Evolutionary conservation across 2,888 invertebrate genomes (phyloP).

Genomic region (Patella depressa): DNA sequence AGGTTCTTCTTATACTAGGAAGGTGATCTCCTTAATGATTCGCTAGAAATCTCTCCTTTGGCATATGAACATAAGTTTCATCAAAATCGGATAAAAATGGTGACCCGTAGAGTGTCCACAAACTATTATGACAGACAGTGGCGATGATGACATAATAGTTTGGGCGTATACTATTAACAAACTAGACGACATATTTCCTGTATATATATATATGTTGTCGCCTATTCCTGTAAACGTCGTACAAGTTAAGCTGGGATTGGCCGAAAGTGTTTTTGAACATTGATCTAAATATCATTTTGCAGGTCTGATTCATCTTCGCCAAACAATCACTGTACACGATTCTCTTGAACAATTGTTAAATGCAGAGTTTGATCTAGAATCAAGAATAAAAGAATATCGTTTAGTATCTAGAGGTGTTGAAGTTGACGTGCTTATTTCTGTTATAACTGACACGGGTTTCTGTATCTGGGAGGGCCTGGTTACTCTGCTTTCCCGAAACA

Average conservation of each 20-base stretch:
- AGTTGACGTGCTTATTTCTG: constrained; percentile 38
- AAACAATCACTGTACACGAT: constrained; percentile 43
- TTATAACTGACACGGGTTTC: constrained; percentile 30
- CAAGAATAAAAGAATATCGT: constrained; percentile 40
- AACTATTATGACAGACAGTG: too few species aligned
- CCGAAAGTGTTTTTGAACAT: background rate
- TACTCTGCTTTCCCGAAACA: constrained; percentile 46
- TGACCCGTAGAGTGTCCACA: too few species aligned
- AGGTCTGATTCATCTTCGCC: constrained; percentile 54
- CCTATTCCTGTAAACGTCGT: background rate
- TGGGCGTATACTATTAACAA: too few species aligned
- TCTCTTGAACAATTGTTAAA: constrained; percentile 40
- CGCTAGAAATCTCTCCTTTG: too few species aligned
- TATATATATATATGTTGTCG: background rate
- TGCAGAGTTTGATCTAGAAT: constrained; percentile 34
- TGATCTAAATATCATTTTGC: background rate
- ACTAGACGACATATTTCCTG: too few species aligned
- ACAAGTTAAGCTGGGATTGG: too few species aligned
- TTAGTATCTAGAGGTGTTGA: constrained; percentile 43
- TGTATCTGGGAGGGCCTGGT: constrained; percentile 49
- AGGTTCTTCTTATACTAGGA: too few species aligned
- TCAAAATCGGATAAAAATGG: too few species aligned
- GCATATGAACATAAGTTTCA: too few species aligned
- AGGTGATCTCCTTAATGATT: too few species aligned
- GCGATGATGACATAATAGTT: too few species aligned